These are phyloP conservation scores for Andrena haemorrhoa DNA, from an alignment of 2,888 invertebrate genomes.

Conservation along the genomic window DNA sequence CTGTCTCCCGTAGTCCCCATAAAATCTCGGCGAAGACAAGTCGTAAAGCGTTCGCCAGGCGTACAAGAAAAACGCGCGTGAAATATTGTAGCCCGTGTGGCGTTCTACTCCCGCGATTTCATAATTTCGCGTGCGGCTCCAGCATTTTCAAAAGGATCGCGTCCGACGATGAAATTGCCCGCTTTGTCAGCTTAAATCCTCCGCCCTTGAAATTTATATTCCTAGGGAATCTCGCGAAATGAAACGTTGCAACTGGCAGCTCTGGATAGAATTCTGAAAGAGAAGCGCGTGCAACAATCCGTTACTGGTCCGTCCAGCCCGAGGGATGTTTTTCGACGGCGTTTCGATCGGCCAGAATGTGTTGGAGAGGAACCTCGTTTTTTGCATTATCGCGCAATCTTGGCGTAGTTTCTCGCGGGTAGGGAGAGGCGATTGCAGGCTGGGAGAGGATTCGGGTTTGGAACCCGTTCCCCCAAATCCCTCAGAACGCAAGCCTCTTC, in stretches of 20 bases:
- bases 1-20: background rate
- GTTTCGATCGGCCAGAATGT: conserved; percentile 53
- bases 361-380: conserved; percentile 30
- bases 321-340: background rate
- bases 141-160: conserved; percentile 28
- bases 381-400: conserved; percentile 59
- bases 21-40: background rate
- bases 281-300: background rate
- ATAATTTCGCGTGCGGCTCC: conserved; percentile 25
- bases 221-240: conserved; percentile 3
- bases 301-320: background rate
- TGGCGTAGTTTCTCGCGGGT: conserved; percentile 33
- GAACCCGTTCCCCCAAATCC: conserved; percentile 56
- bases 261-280: background rate
- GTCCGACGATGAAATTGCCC: conserved; percentile 37
- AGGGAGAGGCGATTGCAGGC: conserved; percentile 26
- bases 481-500: conserved; percentile 59
- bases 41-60: background rate
- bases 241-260: conserved; percentile 6
- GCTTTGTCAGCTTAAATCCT: conserved; percentile 38
- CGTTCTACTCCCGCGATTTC: conserved; percentile 19
- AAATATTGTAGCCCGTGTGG: background rate
- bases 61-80: background rate
- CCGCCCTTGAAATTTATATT: conserved; percentile 35
- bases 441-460: conserved; percentile 28